Evolutionary conservation across 2,888 invertebrate species (phyloP).

Genomic region (Axea sp.): DNA sequence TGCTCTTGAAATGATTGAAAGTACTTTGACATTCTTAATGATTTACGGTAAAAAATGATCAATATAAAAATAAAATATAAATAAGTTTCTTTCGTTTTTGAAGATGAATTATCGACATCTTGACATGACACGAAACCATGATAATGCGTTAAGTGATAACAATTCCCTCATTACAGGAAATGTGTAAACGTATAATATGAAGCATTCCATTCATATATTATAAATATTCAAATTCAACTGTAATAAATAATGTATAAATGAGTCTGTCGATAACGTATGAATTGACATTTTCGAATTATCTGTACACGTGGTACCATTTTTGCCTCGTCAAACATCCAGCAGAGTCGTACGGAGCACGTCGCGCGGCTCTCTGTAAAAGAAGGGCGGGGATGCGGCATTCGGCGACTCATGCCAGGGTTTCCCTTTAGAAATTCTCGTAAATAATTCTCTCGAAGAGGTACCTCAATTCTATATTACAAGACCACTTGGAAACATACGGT

Average conservation of each 20-base stretch:
- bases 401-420: constrained; percentile 63
- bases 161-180: constrained; percentile 54
- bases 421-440: constrained; percentile 64
- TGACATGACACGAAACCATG: constrained; percentile 33
- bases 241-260: constrained; percentile 58
- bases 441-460: constrained; percentile 60
- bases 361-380: constrained; percentile 33
- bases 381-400: constrained; percentile 61
- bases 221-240: constrained; percentile 49
- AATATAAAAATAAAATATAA: constrained; percentile 10
- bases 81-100: constrained; percentile 23
- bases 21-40: too few relatives aligned
- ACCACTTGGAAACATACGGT: constrained; percentile 45
- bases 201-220: constrained; percentile 23
- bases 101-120: constrained; percentile 37
- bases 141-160: constrained; percentile 47
- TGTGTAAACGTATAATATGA: constrained; percentile 39
- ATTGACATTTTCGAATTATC: constrained; percentile 55
- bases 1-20: too few relatives aligned
- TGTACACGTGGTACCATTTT: constrained; percentile 47
- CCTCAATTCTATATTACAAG: constrained; percentile 38
- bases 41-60: too few relatives aligned
- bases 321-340: constrained; percentile 48
- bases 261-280: constrained; percentile 46
- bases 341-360: background rate